Conservation (phyloP, 2,113 vertebrate species). For the Lepidiolamprologus cunningtoni region DNA sequence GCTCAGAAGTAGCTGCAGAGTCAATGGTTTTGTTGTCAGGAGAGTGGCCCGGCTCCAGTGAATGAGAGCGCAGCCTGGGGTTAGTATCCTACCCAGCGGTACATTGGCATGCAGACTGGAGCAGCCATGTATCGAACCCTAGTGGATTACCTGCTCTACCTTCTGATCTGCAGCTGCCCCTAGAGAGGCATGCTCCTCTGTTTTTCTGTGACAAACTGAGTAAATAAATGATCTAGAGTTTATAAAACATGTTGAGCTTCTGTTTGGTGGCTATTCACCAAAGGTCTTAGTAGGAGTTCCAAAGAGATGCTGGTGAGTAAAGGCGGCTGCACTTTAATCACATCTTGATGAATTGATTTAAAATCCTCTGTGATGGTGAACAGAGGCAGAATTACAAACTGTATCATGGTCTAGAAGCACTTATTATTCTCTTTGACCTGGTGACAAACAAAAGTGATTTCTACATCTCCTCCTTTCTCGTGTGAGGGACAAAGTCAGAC, state of each 20-base stretch:
- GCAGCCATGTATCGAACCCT: neutral
- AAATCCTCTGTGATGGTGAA: neutral
- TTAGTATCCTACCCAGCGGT: neutral
- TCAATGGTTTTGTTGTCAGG: neutral
- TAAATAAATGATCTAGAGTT: accelerated
- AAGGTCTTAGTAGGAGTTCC: neutral
- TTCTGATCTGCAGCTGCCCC: neutral
- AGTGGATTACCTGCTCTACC: neutral
- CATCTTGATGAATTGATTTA: neutral
- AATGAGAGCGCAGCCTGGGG: neutral
- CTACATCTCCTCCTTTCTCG: accelerated
- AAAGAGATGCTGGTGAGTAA: neutral
- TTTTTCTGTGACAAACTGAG: neutral
- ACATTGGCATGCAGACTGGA: neutral
- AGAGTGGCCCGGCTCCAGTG: accelerated
- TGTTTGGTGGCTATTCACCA: too few species aligned
- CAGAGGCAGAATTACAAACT: neutral
- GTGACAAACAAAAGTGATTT: neutral
- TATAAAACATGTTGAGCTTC: accelerated
- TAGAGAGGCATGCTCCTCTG: accelerated
- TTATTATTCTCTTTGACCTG: neutral
- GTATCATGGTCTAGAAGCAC: neutral
- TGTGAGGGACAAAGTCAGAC: neutral
- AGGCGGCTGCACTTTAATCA: neutral
- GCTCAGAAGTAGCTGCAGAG: accelerated